phyloP scores from a whole-genome alignment of 2,888 invertebrate species.

The Acleris literana region DNA sequence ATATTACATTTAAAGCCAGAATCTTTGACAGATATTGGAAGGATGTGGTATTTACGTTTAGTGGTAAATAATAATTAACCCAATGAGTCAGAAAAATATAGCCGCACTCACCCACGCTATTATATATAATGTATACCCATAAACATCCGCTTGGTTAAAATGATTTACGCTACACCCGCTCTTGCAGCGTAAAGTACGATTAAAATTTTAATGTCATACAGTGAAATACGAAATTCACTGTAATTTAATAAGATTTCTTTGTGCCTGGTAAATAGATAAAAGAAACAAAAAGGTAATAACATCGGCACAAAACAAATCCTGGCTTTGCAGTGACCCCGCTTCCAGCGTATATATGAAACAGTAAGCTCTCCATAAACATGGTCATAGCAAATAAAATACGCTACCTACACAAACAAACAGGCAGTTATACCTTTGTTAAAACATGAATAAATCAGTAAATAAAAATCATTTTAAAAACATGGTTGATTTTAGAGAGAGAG shows the following conservation, averaged over 20 bases:
- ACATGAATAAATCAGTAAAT: neutral
- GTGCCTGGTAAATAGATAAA: constrained; percentile 6
- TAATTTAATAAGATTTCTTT: constrained; percentile 7
- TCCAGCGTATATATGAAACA: constrained; percentile 53
- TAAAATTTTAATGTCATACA: neutral
- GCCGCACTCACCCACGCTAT: too few species aligned
- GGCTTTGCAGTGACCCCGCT: constrained; percentile 48
- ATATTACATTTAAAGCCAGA: too few species aligned
- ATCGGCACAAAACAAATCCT: constrained; percentile 52
- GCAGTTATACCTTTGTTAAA: neutral
- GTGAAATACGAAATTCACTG: neutral
- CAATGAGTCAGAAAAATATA: too few species aligned
- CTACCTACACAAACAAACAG: neutral
- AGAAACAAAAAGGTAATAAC: constrained; percentile 56
- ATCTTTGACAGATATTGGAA: too few species aligned
- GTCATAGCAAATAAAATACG: constrained; percentile 16
- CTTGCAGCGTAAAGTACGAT: neutral
- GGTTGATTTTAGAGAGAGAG: neutral
- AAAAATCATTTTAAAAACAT: neutral
- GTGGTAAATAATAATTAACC: too few species aligned
- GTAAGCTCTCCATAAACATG: constrained; percentile 50
- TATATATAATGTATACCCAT: too few species aligned
- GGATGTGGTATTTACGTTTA: too few species aligned
- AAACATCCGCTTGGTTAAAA: too few species aligned
- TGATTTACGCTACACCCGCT: too few species aligned